Base-by-base conservation (phyloP, 2,888 invertebrate species). In the Mylabris sibirica region DNA sequence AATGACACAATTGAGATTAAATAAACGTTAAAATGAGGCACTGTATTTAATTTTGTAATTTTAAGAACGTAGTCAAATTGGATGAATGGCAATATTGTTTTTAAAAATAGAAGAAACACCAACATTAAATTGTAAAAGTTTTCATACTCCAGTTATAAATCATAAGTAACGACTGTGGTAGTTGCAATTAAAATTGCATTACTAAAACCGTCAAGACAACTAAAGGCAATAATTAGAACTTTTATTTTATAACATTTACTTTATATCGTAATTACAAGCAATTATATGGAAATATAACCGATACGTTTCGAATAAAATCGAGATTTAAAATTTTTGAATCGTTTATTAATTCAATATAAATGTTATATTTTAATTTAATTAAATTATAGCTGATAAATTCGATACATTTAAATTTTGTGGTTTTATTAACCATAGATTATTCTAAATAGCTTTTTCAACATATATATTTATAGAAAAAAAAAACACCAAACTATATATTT, bases 171-270 rank as follows among this genome's bases (percentile, higher is more conserved):
- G 74, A 69, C 72, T 70, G 63, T 72, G 70, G 66, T 73, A 74
- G 73, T 49, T 66, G 75, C 75, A 77, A 78, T 78, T 76, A 75
- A 75, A 77, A 75, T 68, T 74, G 72, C 74, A 77, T 78, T 78
- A 78, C 74, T 76, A 77, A 72, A 76, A 75, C 68, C 67, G 69
- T 72, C 71, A 75, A 74, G 75, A 77, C 75, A 75, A 76, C 73
- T 67, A 71, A 70, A 73, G 71, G 71, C 74, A 73, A 74, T 74
- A 69, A 75, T 75, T 72, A 69, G 63, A 65, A 57, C 69, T 63
- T 71, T 74, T 68, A 72, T 69, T 65, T 69, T 69, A 68, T 74
- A 69, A 74, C 69, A 41, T 34, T 61, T 22, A 61, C 61, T 30
- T 61, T 41, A 24, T 22, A 34, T 34, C 2, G 38, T 38, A 61